These are phyloP conservation scores for Colistium nudipinnis DNA, from an alignment of 2,113 vertebrate species.

Conservation along the genomic window DNA sequence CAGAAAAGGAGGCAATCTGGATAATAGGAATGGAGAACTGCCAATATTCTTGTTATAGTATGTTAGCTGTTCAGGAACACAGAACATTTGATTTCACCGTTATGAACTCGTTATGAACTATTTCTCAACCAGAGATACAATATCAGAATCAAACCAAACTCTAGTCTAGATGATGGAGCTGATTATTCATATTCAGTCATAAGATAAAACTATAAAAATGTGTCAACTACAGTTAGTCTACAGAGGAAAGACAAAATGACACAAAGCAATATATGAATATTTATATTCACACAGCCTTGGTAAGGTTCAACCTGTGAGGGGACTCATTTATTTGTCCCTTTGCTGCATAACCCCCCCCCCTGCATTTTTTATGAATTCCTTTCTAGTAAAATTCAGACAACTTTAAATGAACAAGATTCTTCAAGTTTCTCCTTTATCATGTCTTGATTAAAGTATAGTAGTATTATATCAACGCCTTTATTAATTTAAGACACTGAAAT, in stretches of 20 bases:
- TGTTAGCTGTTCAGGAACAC: no score
- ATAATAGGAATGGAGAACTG: slow-evolving; percentile 12
- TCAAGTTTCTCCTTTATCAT: background rate
- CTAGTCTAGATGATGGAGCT: background rate
- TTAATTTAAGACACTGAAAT: slow-evolving; percentile 10
- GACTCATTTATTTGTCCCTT: background rate
- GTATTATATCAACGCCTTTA: background rate
- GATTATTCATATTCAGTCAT: slow-evolving; percentile 1
- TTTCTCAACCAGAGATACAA: background rate
- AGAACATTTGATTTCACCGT: no score
- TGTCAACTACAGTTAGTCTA: background rate
- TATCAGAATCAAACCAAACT: background rate
- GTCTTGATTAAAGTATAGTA: background rate
- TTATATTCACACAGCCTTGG: slow-evolving; percentile 1
- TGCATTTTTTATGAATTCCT: no score
- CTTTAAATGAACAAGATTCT: background rate
- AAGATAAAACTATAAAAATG: slow-evolving; percentile 10
- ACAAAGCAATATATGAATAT: slow-evolving; percentile 2
- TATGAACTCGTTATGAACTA: background rate
- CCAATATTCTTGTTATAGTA: background rate
- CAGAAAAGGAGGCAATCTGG: background rate
- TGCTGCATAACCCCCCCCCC: slow-evolving; percentile 22
- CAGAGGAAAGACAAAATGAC: background rate
- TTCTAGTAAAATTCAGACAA: background rate
- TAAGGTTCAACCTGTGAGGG: background rate